Conservation (phyloP, 92 coral and sea anemone genomes). For the Paragorgia papillata region DNA sequence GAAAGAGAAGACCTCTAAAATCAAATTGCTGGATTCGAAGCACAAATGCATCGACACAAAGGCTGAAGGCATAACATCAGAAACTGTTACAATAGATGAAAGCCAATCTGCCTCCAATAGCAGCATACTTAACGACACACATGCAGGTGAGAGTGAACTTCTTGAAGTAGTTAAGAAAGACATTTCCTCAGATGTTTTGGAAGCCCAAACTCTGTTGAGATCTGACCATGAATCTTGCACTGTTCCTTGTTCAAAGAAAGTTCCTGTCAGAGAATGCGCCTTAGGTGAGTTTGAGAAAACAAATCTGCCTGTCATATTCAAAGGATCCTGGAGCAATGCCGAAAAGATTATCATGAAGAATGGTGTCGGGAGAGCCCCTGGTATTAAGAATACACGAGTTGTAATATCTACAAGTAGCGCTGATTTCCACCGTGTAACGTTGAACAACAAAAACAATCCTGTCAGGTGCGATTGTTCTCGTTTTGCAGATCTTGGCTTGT, state of each 20-base stretch:
- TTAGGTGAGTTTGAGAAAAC: constrained; percentile 31
- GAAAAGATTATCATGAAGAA: constrained; percentile 12
- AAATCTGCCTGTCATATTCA: constrained; percentile 22
- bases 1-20: no score
- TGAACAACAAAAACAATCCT: constrained; percentile 39
- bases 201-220: no score
- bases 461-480: constrained; percentile 50
- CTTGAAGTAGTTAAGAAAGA: constrained; percentile 15
- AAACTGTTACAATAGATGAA: no score
- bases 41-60: no score
- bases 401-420: constrained; percentile 25
- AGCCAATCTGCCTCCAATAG: no score
- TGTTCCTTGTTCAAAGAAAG: no score
- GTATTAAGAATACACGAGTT: no score
- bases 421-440: constrained; percentile 38
- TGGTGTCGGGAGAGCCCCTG: no score
- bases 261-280: not conserved
- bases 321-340: constrained; percentile 16
- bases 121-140: not conserved
- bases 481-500: constrained; percentile 34
- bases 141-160: not conserved
- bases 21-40: no score
- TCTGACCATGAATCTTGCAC: no score
- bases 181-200: no score
- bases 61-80: no score